A percentile compares a stretch with the other conserved stretches of the same genome.
These are phyloP conservation scores for Myotis davidii DNA, from an alignment of 2,113 vertebrate genomes.

Conservation along the genomic window DNA sequence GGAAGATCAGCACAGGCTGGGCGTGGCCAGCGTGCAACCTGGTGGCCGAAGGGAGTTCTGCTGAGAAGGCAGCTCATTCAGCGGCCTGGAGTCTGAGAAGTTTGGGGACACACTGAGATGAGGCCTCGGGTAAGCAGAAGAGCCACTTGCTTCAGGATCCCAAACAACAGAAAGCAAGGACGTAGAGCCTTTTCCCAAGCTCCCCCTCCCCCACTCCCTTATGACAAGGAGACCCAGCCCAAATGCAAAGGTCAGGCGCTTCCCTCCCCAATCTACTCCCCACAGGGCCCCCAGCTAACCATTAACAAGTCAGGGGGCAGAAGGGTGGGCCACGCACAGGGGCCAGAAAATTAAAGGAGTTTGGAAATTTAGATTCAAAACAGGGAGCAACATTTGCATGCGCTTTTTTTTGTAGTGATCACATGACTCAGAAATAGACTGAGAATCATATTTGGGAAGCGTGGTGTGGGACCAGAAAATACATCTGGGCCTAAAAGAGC, in stretches of 20 bases:
- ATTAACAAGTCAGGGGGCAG: neutral
- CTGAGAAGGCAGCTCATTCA: too few species aligned
- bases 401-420: neutral
- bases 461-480: neutral
- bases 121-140: neutral
- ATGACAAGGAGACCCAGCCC: neutral
- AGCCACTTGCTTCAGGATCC: neutral
- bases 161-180: neutral
- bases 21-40: fast-evolving
- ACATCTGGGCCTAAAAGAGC: neutral
- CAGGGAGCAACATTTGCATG: neutral
- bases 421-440: neutral
- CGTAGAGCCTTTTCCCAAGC: neutral
- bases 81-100: too few species aligned
- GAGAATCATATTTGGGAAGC: neutral
- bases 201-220: neutral
- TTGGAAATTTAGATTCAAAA: neutral
- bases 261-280: neutral
- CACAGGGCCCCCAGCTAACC: too few species aligned
- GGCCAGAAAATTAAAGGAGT: neutral
- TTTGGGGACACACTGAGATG: fast-evolving
- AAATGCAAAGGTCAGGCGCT: fast-evolving
- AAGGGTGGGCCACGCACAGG: too few species aligned
- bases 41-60: too few species aligned
- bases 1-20: fast-evolving